Conservation (phyloP, 2,113 vertebrate species). For the Micronycteris hirsuta region DNA sequence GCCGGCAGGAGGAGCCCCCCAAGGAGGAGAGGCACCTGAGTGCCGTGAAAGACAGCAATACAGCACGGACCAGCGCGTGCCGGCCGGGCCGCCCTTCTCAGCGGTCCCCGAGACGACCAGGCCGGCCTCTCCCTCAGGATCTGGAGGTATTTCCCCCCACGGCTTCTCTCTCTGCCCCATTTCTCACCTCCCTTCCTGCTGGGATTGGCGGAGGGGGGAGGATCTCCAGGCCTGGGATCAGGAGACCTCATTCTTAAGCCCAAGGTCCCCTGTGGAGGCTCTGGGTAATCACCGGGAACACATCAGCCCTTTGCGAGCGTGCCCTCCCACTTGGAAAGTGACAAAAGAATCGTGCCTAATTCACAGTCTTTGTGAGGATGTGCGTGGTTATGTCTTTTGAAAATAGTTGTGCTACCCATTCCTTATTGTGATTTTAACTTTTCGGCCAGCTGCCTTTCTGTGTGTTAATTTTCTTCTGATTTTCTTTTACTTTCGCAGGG, state of each 20-base stretch:
- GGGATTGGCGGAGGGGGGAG: background rate
- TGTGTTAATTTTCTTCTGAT: background rate
- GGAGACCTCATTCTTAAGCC: no score
- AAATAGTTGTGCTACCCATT: background rate
- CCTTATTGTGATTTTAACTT: background rate
- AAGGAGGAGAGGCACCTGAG: background rate
- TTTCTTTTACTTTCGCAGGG: background rate
- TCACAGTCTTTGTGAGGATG: background rate
- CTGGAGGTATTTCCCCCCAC: fast-evolving
- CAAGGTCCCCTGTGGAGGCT: no score
- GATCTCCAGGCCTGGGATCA: background rate
- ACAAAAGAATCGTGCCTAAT: fast-evolving
- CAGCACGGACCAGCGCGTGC: fast-evolving
- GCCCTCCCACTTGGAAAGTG: background rate
- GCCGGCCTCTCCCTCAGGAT: background rate
- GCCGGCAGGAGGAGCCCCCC: background rate
- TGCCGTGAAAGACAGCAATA: background rate
- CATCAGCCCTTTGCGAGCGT: background rate
- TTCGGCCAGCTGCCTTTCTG: background rate
- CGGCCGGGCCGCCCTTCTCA: background rate
- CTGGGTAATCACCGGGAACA: fast-evolving
- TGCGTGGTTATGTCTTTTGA: background rate
- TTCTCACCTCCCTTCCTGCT: background rate
- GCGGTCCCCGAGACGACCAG: background rate
- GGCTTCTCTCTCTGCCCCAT: fast-evolving